These are phyloP conservation scores for Amphimedon queenslandica DNA, from an alignment of 37 sponge, comb jelly and placozoan species.

Conservation along the genomic window DNA sequence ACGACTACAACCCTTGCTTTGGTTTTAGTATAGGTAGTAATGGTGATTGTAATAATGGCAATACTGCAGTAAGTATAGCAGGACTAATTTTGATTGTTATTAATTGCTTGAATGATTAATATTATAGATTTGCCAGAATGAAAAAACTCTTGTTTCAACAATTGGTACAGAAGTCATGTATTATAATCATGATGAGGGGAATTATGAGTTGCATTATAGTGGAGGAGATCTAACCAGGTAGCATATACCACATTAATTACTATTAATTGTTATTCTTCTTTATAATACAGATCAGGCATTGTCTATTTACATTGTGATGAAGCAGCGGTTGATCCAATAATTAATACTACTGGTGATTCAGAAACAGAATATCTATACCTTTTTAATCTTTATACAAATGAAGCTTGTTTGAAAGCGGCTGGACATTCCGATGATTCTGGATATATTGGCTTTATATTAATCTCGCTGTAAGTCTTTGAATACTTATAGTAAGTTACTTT, in stretches of 20 bases:
- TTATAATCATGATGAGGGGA: no score
- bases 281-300: not conserved
- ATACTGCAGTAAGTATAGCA: not conserved
- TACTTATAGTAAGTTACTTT: not conserved
- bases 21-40: not conserved
- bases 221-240: no score
- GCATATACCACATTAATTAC: no score
- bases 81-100: not conserved
- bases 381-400: not conserved
- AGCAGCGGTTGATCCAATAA: not conserved
- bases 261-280: no score
- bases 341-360: not conserved
- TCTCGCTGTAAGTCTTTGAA: conserved; percentile 7
- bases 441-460: conserved; percentile 3
- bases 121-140: no score
- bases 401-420: not conserved
- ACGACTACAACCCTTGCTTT: not conserved
- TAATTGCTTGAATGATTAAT: not conserved
- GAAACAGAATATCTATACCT: not conserved
- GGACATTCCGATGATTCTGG: conserved; percentile 3
- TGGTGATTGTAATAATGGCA: not conserved
- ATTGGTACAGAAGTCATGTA: no score
- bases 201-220: no score
- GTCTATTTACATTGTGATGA: not conserved
- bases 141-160: no score